Conservation (phyloP, 2,113 vertebrate genomes). For the Danionella cerebrum region DNA sequence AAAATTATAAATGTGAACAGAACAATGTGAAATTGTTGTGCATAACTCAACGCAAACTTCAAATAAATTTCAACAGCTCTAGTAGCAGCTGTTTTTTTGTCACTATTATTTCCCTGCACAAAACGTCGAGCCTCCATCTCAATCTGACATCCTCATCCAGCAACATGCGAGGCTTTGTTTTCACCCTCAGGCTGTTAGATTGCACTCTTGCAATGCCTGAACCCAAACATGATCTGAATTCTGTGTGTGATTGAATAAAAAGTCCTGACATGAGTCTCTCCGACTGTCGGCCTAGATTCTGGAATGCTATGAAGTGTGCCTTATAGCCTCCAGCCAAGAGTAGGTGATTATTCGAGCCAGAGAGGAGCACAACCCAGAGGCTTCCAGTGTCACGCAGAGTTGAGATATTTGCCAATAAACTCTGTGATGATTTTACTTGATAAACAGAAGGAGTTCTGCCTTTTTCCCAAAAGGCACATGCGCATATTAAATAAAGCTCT, state of each 20-base stretch:
- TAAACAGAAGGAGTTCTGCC: constrained; percentile 7
- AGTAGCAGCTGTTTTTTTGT: background rate
- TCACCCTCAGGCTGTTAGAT: background rate
- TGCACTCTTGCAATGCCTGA: background rate
- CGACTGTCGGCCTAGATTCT: constrained; percentile 15
- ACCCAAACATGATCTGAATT: constrained; percentile 31
- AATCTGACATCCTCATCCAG: background rate
- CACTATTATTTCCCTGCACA: background rate
- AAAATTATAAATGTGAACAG: too few species aligned
- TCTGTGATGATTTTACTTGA: constrained; percentile 10
- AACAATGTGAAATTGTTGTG: too few species aligned
- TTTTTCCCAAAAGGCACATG: background rate
- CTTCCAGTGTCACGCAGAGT: constrained; percentile 22
- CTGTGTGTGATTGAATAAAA: constrained; percentile 15
- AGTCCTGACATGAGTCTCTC: background rate
- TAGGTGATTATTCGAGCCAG: constrained; percentile 14
- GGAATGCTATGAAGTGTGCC: constrained; percentile 6
- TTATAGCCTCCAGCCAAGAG: constrained; percentile 9
- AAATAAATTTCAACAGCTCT: background rate
- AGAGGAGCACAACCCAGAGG: constrained; percentile 14
- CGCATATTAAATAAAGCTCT: background rate
- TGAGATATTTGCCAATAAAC: constrained; percentile 21
- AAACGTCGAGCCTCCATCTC: background rate
- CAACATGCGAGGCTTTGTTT: background rate
- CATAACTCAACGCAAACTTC: background rate